Evolutionary conservation across 2,888 invertebrate species (phyloP), one percentile per base, ranked within the genome.

Genomic region (Silvanus unidentatus): DNA sequence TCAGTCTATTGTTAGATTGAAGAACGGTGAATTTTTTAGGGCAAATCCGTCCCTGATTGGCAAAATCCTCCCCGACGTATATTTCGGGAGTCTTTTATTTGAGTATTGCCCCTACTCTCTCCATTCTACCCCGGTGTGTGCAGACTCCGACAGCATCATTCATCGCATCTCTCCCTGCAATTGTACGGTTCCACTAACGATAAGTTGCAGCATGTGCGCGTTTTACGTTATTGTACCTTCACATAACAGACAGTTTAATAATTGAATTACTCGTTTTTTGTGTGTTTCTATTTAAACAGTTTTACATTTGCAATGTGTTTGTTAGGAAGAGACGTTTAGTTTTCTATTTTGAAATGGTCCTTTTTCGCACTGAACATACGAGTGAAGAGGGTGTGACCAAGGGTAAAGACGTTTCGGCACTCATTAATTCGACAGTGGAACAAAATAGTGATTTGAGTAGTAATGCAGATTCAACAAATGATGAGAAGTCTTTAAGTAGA

Each of bases 51-150:
- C 32, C 32, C 37, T 15, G 37, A 11, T 37, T 13, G 37, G 37
- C 37, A 39, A 39, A 39, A 39, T 39, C 39, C 39, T 39, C 39
- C 39, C 39, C 27, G 22, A 16, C 39, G 27, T 13, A 27, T 39
- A 39, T 39, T 39, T 39, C 39, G 39, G 39, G 39, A 39, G 27
- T 39, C 39, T 27, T 39, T 39, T 39, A 39, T 39, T 39, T 27
- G 39, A 39, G 39, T 27, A 13, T 15, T 13, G 2, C 39, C 39
- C 39, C 39, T 39, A 37, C 37, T 16, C 37, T 34, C 34, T 12
- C 37, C 3, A 37, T 10, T 10, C 37, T 11, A 12, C 37, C 37
- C 15, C 11, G 16, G 37, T 14, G n/a, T 15, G 13, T 14, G 37
- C 37, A 37, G 32, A 15, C 39, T 28, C 12, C 12, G 27, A 15